Evolutionary conservation across 2,797 vertebrate species (phyloP).

Genomic region (Simalia tracyae): DNA sequence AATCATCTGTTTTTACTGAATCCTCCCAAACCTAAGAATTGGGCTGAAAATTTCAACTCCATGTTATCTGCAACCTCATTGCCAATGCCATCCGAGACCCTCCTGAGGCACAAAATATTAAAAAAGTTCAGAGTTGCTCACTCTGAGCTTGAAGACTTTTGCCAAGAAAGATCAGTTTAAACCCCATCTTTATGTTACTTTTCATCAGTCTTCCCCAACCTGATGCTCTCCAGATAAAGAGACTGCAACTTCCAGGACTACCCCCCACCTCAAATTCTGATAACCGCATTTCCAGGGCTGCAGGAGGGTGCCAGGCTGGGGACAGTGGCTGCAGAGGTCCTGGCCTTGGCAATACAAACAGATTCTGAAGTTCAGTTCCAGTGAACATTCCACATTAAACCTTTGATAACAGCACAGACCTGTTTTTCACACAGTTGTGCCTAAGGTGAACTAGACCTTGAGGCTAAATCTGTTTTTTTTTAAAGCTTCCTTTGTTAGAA

Average conservation of each 20-base stretch:
- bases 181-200: neutral
- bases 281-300: neutral
- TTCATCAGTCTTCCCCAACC: neutral
- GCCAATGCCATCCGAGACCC: neutral
- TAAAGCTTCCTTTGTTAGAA: neutral
- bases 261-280: neutral
- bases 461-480: neutral
- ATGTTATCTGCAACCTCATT: neutral
- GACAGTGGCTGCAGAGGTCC: neutral
- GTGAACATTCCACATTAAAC: neutral
- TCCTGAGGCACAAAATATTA: neutral
- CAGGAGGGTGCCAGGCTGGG: neutral
- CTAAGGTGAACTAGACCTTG: constrained; percentile 2
- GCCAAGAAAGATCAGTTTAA: neutral
- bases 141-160: neutral
- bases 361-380: neutral
- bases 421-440: neutral
- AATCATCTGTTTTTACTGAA: neutral
- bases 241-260: neutral
- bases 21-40: neutral
- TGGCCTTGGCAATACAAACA: neutral
- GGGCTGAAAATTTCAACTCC: neutral
- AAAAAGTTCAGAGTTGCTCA: neutral
- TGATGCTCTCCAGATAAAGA: neutral
- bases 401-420: neutral